These are phyloP conservation scores for Odontocolon sp. DNA, from an alignment of 2,888 invertebrate genomes.

Conservation along the genomic window DNA sequence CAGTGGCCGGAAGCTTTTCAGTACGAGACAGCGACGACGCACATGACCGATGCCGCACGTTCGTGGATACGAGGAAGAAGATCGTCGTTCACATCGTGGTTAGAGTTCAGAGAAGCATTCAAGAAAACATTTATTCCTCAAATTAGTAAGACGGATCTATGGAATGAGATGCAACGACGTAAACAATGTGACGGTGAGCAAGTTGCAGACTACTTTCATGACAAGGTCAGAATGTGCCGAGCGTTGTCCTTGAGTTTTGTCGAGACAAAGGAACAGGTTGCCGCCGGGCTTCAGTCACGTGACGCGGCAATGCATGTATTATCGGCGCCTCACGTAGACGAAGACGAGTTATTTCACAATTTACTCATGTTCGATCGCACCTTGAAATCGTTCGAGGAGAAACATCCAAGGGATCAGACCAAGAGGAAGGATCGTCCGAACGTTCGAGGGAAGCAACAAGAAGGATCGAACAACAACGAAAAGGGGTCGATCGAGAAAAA, in stretches of 20 bases:
- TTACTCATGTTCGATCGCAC: slow-evolving; percentile 28
- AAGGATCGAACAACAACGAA: not conserved
- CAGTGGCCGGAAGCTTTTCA: slow-evolving; percentile 52
- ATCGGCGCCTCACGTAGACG: slow-evolving; percentile 4
- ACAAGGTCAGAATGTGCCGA: slow-evolving; percentile 54
- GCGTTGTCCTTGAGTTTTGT: slow-evolving; percentile 43
- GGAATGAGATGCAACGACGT: slow-evolving; percentile 47
- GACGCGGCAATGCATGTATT: slow-evolving; percentile 45
- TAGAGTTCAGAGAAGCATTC: slow-evolving; percentile 39
- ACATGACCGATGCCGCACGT: slow-evolving; percentile 44
- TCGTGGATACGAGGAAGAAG: slow-evolving; percentile 39
- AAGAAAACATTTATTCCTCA: slow-evolving; percentile 37
- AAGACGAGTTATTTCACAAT: slow-evolving; percentile 23
- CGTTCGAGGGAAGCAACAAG: not conserved
- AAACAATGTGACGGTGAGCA: slow-evolving; percentile 36
- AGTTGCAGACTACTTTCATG: slow-evolving; percentile 52
- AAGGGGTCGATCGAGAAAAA: not conserved
- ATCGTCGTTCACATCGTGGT: slow-evolving; percentile 41
- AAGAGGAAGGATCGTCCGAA: not conserved
- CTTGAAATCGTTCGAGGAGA: not conserved
- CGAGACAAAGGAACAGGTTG: slow-evolving; percentile 46
- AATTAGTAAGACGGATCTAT: slow-evolving; percentile 41
- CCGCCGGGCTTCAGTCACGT: slow-evolving; percentile 35
- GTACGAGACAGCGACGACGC: slow-evolving; percentile 45
- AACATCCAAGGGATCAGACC: not conserved